Evolutionary conservation across 92 coral and sea anemone species (phyloP).

Genomic region (Montipora capitata): DNA sequence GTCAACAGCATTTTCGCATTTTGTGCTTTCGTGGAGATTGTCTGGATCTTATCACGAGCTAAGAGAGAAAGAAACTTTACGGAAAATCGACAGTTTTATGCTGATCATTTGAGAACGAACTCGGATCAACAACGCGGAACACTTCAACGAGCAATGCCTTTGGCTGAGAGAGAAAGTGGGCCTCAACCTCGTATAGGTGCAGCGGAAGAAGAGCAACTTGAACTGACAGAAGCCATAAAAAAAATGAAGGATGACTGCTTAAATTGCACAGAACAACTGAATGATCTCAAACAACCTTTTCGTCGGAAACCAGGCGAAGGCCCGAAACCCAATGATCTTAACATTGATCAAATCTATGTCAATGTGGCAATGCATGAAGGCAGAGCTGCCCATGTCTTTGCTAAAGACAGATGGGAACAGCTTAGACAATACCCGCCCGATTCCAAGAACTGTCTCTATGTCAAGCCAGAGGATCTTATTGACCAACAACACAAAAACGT

Average conservation of each 20-base stretch:
- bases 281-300: background rate
- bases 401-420: background rate
- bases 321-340: background rate
- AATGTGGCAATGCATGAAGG: background rate
- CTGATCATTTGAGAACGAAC: background rate
- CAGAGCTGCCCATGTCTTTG: background rate
- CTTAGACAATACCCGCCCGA: background rate
- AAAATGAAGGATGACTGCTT: background rate
- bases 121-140: background rate
- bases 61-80: background rate
- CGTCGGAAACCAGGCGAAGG: background rate
- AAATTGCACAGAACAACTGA: background rate
- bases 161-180: background rate
- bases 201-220: background rate
- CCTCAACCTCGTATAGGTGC: too few relatives aligned
- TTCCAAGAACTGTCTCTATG: background rate
- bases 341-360: background rate
- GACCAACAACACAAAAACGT: conserved; percentile 17
- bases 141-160: background rate
- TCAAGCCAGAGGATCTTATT: background rate
- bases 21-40: conserved; percentile 1
- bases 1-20: conserved; percentile 12
- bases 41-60: background rate
- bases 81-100: background rate
- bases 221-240: background rate